Evolutionary conservation across 2,113 vertebrate species (phyloP).

Genomic region (Sus scrofa): T2T-Sscrofa CM000824.6:193101501-193102000

Average conservation of each 20-base stretch:
- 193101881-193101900: background rate
- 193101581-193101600: background rate
- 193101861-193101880: background rate
- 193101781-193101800: conserved; percentile 58
- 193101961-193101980: background rate
- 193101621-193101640: background rate
- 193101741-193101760: conserved; percentile 48
- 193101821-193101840: background rate
- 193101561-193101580: background rate
- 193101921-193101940: background rate
- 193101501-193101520: background rate
- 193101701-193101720: background rate
- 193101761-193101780: background rate
- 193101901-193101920: background rate
- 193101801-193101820: background rate
- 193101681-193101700: background rate
- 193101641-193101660: background rate
- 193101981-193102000: conserved; percentile 11
- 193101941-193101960: background rate
- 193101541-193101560: background rate
- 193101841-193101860: conserved; percentile 20
- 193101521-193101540: background rate
- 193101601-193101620: background rate
- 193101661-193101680: conserved; percentile 4
- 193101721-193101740: background rate